phyloP scores from a whole-genome alignment of 2,113 vertebrate species.

The Boleophthalmus pectinirostris region DNA sequence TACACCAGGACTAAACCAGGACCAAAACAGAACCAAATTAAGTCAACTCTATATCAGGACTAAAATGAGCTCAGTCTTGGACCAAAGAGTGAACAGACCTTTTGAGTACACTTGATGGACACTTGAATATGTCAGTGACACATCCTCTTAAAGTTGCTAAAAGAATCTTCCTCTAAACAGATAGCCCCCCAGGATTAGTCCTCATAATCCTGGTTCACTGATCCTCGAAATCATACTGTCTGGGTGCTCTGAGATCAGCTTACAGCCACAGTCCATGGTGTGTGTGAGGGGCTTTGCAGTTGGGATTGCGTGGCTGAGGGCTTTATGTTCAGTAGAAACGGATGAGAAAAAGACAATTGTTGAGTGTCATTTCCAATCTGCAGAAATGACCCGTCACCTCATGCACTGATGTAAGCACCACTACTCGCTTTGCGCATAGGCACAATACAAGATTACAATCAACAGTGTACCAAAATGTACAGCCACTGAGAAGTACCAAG shows the following conservation, averaged over 20 bases:
- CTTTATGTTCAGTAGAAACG: constrained; percentile 34
- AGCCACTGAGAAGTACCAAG: neutral
- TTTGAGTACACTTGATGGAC: constrained; percentile 38
- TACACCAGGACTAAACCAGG: too few species aligned
- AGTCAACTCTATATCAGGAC: too few species aligned
- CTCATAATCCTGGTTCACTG: constrained; percentile 71
- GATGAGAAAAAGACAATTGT: constrained; percentile 53
- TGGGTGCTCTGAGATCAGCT: constrained; percentile 68
- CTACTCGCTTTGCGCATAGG: neutral
- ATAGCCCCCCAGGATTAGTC: constrained; percentile 66
- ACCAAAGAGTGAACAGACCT: neutral
- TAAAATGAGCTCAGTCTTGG: too few species aligned
- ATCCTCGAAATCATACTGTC: constrained; percentile 77
- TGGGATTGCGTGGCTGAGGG: constrained; percentile 36
- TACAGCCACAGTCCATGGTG: constrained; percentile 63
- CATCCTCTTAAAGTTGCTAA: constrained; percentile 63
- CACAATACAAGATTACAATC: constrained; percentile 1
- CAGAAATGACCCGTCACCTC: constrained; percentile 13
- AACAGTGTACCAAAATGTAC: neutral
- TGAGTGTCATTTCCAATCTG: constrained; percentile 29
- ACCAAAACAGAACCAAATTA: too few species aligned
- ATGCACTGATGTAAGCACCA: neutral
- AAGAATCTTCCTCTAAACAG: constrained; percentile 66
- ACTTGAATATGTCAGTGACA: constrained; percentile 51
- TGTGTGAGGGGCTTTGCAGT: constrained; percentile 55